Evolutionary conservation across 2,888 invertebrate species (phyloP).

Genomic region (Tetragnatha montana): DNA sequence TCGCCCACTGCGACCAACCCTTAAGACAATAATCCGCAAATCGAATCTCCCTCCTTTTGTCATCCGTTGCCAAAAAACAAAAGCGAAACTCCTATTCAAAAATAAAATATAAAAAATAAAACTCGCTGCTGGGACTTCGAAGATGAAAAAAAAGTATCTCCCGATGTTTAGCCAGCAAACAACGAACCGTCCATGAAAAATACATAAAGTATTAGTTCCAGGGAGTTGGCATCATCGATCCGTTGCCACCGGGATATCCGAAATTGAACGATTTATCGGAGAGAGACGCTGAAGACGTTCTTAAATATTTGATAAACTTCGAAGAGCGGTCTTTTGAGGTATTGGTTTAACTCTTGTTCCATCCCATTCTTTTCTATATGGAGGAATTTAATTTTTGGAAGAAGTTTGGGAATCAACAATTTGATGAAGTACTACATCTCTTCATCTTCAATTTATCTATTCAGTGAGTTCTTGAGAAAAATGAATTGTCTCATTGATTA

Average conservation of each 20-base stretch:
- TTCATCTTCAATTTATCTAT: no score
- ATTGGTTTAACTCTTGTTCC: no score
- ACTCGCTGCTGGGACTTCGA: not conserved
- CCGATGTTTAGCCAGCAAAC: constrained; percentile 1
- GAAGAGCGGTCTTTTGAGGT: no score
- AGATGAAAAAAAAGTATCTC: not conserved
- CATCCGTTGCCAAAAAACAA: not conserved
- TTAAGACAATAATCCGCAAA: not conserved
- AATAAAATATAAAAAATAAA: not conserved
- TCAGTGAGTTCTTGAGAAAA: no score
- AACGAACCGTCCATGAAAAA: constrained; percentile 2
- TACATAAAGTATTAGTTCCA: constrained; percentile 18
- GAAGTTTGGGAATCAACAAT: no score
- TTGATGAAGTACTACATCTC: no score
- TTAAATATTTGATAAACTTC: not conserved
- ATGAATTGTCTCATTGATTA: no score
- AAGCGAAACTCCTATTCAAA: not conserved
- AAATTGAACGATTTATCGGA: constrained; percentile 15
- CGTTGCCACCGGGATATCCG: not conserved
- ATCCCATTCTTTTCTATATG: no score
- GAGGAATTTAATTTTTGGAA: no score
- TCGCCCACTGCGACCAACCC: no score
- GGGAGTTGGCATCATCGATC: not conserved
- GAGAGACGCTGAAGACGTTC: not conserved
- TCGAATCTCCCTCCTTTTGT: not conserved